Conservation (phyloP, 2,888 invertebrate species). For the Macrosoma leucophasiata region DNA sequence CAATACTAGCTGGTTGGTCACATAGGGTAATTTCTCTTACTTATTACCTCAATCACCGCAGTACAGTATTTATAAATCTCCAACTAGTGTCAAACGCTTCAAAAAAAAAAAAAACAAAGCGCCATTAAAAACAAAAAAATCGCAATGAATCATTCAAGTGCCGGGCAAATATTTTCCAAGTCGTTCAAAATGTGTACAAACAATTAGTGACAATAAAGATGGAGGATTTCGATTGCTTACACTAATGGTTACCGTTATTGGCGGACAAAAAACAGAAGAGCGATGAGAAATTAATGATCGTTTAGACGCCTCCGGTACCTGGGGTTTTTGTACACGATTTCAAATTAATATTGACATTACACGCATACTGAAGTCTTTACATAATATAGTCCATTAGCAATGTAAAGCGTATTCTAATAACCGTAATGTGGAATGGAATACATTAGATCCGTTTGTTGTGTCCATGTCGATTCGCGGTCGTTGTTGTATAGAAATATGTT, state of each 20-base stretch:
- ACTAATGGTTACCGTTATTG: slow-evolving; percentile 27
- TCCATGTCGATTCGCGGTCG: no score
- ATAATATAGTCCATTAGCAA: slow-evolving; percentile 6
- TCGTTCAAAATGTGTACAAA: slow-evolving; percentile 48
- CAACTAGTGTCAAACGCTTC: no score
- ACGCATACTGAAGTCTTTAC: slow-evolving; percentile 7
- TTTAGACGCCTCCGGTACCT: slow-evolving; percentile 11
- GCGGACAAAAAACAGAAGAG: slow-evolving; percentile 11
- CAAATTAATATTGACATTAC: slow-evolving; percentile 23
- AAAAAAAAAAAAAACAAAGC: no score
- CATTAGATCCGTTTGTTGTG: no score
- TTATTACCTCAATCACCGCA: no score
- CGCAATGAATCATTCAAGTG: slow-evolving; percentile 24
- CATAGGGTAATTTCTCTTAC: no score
- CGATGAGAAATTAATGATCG: slow-evolving; percentile 20
- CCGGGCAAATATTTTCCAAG: slow-evolving; percentile 29
- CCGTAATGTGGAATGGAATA: no score
- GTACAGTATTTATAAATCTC: no score
- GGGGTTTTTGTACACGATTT: slow-evolving; percentile 17
- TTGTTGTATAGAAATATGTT: no score
- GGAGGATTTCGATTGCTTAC: slow-evolving; percentile 27
- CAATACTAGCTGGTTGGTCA: no score
- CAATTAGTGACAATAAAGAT: slow-evolving; percentile 39
- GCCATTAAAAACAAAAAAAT: slow-evolving; percentile 16
- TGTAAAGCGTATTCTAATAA: slow-evolving; percentile 8